Evolutionary conservation across 1,140 invertebrate species (phyloP).

Genomic region (Monomorium pharaonis): DNA sequence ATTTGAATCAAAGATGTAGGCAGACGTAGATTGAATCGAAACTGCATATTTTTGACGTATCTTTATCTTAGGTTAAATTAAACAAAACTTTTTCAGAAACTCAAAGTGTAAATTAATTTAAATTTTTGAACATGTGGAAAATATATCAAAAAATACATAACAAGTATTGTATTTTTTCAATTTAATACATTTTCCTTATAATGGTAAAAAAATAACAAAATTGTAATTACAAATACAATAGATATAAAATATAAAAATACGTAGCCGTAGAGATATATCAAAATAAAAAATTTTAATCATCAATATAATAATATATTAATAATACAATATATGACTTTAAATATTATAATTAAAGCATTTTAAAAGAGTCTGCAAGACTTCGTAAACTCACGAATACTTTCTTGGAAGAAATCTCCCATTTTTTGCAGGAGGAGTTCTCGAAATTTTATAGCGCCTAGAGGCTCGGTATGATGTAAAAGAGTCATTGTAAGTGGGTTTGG

Average conservation of each 20-base stretch:
- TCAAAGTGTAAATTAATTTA: not conserved
- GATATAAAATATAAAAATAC: no score
- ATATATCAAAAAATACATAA: not conserved
- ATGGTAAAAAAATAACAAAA: not conserved
- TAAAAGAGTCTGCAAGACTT: not conserved
- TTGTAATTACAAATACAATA: not conserved
- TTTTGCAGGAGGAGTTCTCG: not conserved
- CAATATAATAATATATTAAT: no score
- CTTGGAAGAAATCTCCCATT: not conserved
- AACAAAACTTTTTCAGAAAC: not conserved
- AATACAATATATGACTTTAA: not conserved
- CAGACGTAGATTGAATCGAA: no score
- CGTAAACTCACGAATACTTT: not conserved
- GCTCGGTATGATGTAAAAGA: not conserved
- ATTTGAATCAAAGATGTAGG: not conserved
- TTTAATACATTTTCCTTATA: not conserved
- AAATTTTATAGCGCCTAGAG: not conserved
- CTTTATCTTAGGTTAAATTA: not conserved
- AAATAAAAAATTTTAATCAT: conserved; percentile 1
- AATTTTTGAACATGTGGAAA: not conserved
- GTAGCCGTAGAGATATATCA: not conserved
- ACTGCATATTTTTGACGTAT: not conserved
- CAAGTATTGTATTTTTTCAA: conserved; percentile 2
- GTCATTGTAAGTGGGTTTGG: not conserved
- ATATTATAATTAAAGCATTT: not conserved